phyloP scores from a whole-genome alignment of 1,140 invertebrate species.

The Pseudomyrmex pallidus region DNA sequence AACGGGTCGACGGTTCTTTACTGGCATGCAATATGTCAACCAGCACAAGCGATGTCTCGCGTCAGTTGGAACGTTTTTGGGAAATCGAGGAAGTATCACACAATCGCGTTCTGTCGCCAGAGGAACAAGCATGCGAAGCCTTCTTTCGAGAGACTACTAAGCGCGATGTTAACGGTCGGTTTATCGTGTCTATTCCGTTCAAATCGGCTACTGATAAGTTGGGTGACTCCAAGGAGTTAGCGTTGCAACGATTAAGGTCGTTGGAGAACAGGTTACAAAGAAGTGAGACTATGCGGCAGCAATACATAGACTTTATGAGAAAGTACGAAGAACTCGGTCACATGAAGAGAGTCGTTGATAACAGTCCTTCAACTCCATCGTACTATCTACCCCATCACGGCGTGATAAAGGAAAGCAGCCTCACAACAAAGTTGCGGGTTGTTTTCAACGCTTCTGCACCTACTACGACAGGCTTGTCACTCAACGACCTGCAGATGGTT shows the following conservation, averaged over 20 bases:
- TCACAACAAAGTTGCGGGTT: conserved; percentile 1
- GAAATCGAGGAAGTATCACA: background rate
- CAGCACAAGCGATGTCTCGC: background rate
- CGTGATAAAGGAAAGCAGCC: background rate
- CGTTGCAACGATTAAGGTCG: background rate
- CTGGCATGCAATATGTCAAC: background rate
- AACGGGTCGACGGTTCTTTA: background rate
- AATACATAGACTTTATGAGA: background rate
- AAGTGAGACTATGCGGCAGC: background rate
- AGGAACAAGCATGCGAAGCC: background rate
- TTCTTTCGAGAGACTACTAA: background rate
- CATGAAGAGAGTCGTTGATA: background rate
- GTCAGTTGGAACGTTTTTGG: background rate
- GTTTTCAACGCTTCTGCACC: background rate
- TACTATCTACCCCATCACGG: conserved; percentile 11
- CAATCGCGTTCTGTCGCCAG: background rate
- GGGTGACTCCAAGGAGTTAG: background rate
- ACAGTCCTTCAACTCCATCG: background rate
- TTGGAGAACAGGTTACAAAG: background rate
- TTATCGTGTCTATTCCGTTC: background rate
- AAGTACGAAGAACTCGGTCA: background rate
- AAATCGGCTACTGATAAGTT: background rate
- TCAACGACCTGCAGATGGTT: background rate
- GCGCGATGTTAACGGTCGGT: background rate
- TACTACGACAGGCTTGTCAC: background rate